Conservation (phyloP, 2,797 vertebrate species). For the Huso huso region DNA sequence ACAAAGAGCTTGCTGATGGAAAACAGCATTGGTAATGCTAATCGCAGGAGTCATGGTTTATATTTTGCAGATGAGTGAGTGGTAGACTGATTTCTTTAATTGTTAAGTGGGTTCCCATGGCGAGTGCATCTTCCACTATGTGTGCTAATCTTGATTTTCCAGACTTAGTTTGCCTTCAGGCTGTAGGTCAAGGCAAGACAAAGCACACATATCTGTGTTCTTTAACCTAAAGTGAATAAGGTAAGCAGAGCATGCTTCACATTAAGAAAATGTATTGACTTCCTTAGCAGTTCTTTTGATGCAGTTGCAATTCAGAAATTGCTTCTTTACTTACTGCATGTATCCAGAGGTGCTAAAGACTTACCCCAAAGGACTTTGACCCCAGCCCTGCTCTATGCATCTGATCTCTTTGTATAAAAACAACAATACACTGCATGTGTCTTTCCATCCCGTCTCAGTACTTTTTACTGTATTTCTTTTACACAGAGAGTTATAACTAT, state of each 20-base stretch:
- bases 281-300: neutral
- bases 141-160: neutral
- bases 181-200: slow-evolving; percentile 41
- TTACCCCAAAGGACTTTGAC: slow-evolving; percentile 9
- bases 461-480: too few species aligned
- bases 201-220: slow-evolving; percentile 2
- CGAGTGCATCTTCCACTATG: neutral
- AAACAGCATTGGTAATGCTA: neutral
- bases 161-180: slow-evolving; percentile 28
- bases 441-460: neutral
- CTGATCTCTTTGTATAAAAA: neutral
- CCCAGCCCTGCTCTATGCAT: neutral
- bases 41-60: neutral
- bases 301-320: neutral
- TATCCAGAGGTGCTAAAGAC: neutral
- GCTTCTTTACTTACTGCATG: neutral
- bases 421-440: neutral
- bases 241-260: neutral
- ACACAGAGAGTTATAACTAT: too few species aligned
- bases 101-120: neutral
- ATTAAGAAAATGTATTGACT: neutral
- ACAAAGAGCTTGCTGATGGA: neutral
- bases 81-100: neutral
- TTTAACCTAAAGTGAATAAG: neutral
- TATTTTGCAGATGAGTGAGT: neutral